Evolutionary conservation across 2,888 invertebrate species (phyloP), one percentile per base, ranked within the genome.

Genomic region (Coremacera marginata): DNA sequence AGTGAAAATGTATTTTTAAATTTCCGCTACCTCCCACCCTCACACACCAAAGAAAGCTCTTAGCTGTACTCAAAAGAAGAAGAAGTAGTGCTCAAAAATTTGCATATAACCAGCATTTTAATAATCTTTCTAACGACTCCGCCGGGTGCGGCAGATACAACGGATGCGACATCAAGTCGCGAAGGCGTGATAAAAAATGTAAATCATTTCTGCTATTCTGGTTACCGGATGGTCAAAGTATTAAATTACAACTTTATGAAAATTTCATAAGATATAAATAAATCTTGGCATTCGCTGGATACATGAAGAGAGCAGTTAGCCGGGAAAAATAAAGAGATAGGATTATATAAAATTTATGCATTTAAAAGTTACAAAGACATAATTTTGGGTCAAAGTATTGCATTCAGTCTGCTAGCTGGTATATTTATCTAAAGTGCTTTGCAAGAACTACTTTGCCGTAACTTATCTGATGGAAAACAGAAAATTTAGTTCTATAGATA

Each of bases 1-100:
- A 77, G 78, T 70, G 80, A 76, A 80, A 80, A 80, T 80, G 78
- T 78, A 70, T 78, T 80, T 80, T 78, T 78, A 80, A 80, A 80
- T 77, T 78, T 80, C 80, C 78, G 78, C 65, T 78, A 49, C 49
- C 31, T 9, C 22, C 14, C 44, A 55, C 55, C 34, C 1, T n/a
- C 44, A 68, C 37, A n/a, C 31, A 31, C 31, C 31, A 31, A 31
- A 27, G 37, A 14, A 37, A 37, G 19, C 14, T 65, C 31, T 65
- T 65, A 19, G 19, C 16, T 51, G 68, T 68, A 27, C 68, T 57
- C 70, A 70, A 57, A 75, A 49, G 11, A 60, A n/a, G n/a, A 51
- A 31, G 31, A 31, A 31, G 31, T 31, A 70, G 51, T 14, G 4
- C n/a, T 16, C n/a, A 70, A 25, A 44, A 55, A 80, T 80, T 80